Evolutionary conservation across 1,140 invertebrate genomes (phyloP).

Genomic region (Parapsyche elsis): DNA sequence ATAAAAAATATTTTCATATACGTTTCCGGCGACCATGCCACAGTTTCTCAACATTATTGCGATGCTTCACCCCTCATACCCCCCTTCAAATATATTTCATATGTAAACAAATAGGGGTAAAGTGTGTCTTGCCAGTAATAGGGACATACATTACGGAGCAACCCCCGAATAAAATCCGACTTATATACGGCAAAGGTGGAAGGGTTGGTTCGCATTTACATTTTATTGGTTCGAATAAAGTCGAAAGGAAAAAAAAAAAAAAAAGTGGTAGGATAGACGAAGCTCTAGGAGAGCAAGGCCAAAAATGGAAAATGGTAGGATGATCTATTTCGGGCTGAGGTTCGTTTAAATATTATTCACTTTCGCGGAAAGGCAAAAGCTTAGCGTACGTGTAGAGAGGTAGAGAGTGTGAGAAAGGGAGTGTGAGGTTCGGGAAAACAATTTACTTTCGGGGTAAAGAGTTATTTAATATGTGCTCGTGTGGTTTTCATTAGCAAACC

Average conservation of each 20-base stretch:
- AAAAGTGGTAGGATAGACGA: background rate
- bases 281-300: background rate
- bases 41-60: conserved; percentile 10
- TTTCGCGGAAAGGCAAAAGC: background rate
- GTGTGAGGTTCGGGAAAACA: conserved; percentile 16
- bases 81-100: conserved; percentile 16
- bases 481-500: conserved; percentile 20
- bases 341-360: conserved; percentile 24
- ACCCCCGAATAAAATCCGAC: conserved; percentile 26
- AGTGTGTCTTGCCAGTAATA: conserved; percentile 24
- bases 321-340: conserved; percentile 20
- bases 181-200: conserved; percentile 21
- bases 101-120: conserved; percentile 32
- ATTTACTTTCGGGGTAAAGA: conserved; percentile 22
- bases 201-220: conserved; percentile 33
- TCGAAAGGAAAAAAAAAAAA: conserved; percentile 12
- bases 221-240: conserved; percentile 32
- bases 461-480: conserved; percentile 21
- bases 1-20: background rate
- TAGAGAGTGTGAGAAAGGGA: too few relatives aligned
- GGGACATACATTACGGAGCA: conserved; percentile 22
- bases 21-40: background rate
- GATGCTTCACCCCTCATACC: background rate
- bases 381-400: too few relatives aligned
- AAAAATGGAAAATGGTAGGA: conserved; percentile 6